Conservation (phyloP, 1,140 invertebrate species). For the Aleiodes sp. region DNA sequence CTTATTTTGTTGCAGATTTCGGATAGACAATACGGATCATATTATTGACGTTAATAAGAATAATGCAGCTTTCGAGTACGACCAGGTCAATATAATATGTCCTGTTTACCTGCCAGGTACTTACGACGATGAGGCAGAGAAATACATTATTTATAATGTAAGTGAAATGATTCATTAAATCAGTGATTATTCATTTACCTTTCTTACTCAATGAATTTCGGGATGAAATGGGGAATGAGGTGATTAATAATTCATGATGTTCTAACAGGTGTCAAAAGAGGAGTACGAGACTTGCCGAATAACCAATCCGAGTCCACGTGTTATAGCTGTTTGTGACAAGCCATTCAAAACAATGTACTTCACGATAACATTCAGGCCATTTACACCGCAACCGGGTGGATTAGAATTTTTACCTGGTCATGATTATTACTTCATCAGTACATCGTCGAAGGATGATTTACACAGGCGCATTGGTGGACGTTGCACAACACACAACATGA, state of each 20-base stretch:
- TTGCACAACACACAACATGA: conserved; percentile 94
- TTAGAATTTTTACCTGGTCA: conserved; percentile 93
- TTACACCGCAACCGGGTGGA: conserved; percentile 93
- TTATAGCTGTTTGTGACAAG: conserved; percentile 96
- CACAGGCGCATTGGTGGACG: conserved; percentile 89
- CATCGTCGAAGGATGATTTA: conserved; percentile 90
- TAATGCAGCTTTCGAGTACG: conserved; percentile 92
- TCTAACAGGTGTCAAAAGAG: conserved; percentile 83
- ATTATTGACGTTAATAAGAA: conserved; percentile 96
- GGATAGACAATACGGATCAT: conserved; percentile 97
- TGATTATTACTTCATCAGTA: conserved; percentile 97
- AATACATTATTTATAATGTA: conserved; percentile 96
- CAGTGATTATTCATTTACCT: not conserved
- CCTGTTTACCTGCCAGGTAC: conserved; percentile 89
- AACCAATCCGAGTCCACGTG: conserved; percentile 90
- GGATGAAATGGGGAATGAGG: not conserved
- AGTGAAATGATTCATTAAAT: conserved; percentile 56
- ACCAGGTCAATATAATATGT: conserved; percentile 96
- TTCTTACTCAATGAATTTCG: not conserved
- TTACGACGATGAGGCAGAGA: conserved; percentile 89
- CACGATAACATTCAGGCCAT: conserved; percentile 95
- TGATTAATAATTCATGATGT: not conserved
- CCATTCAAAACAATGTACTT: conserved; percentile 94
- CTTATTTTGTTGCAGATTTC: conserved; percentile 80
- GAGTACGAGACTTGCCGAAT: conserved; percentile 96